Evolutionary conservation across 2,113 vertebrate species (phyloP).

Genomic region (Dascyllus trimaculatus): DNA sequence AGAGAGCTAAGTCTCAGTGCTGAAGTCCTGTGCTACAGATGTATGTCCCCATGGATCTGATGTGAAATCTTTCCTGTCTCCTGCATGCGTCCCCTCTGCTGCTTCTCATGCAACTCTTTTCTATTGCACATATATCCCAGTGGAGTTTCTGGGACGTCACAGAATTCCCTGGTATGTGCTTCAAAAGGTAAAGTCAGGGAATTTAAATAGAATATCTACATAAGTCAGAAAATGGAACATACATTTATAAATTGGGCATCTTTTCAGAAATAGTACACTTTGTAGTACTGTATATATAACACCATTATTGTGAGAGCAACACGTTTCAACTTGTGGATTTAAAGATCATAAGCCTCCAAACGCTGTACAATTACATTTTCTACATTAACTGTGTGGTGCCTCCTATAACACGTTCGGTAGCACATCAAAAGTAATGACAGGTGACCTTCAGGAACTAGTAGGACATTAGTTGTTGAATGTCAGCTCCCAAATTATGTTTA

Average conservation of each 20-base stretch:
- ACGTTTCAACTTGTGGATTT: too few relatives aligned
- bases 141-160: conserved; percentile 17
- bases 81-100: neutral
- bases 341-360: too few relatives aligned
- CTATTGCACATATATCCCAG: neutral
- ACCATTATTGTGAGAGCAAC: too few relatives aligned
- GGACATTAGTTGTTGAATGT: too few relatives aligned
- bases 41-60: neutral
- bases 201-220: conserved; percentile 41
- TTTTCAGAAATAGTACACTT: neutral
- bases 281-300: too few relatives aligned
- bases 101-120: conserved; percentile 17
- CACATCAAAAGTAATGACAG: too few relatives aligned
- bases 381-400: neutral
- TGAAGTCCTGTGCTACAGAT: neutral
- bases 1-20: neutral
- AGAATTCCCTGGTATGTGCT: conserved; percentile 33
- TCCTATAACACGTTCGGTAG: neutral
- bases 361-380: neutral
- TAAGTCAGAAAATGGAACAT: conserved; percentile 24
- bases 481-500: too few relatives aligned
- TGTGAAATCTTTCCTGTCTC: conserved; percentile 10
- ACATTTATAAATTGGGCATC: conserved; percentile 33
- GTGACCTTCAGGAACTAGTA: too few relatives aligned
- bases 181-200: conserved; percentile 25